Evolutionary conservation across 2,888 invertebrate genomes (phyloP).

Genomic region (Oscheius onirici): DNA sequence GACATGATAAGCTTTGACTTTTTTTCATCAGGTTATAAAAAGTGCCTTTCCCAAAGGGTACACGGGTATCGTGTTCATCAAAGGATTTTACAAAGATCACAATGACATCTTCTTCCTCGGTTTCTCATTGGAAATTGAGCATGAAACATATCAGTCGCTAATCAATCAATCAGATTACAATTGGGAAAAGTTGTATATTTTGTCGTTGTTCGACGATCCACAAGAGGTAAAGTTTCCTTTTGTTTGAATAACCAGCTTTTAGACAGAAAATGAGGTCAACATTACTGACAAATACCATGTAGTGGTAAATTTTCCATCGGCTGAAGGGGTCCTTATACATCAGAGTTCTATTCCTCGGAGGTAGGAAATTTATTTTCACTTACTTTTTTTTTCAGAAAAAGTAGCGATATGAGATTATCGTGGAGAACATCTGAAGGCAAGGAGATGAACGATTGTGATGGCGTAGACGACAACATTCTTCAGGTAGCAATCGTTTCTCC

Average conservation of each 20-base stretch:
- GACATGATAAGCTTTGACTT: too few relatives aligned
- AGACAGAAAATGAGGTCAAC: constrained; percentile 1
- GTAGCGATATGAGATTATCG: constrained; percentile 54
- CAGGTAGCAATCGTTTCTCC: constrained; percentile 43
- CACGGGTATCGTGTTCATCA: constrained; percentile 53
- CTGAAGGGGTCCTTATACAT: constrained; percentile 64
- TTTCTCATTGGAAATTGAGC: constrained; percentile 57
- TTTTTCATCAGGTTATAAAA: constrained; percentile 57
- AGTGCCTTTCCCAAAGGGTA: constrained; percentile 44
- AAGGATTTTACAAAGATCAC: constrained; percentile 66
- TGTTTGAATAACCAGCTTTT: neutral
- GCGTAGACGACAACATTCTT: constrained; percentile 63
- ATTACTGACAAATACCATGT: constrained; percentile 38
- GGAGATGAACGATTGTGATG: constrained; percentile 64
- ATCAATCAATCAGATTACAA: constrained; percentile 3
- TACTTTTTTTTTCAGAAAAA: constrained; percentile 26
- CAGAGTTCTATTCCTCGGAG: constrained; percentile 47
- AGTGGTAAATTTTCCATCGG: constrained; percentile 63
- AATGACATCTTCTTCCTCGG: constrained; percentile 64
- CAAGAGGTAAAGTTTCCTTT: neutral
- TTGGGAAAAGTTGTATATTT: constrained; percentile 7
- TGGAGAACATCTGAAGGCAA: constrained; percentile 64
- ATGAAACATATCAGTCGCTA: constrained; percentile 43
- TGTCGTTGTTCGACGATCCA: neutral
- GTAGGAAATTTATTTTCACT: neutral